Evolutionary conservation across 37 sponge, comb jelly and placozoan genomes (phyloP), one percentile per base, ranked within the genome.

Genomic region (Oopsacas minuta): DNA sequence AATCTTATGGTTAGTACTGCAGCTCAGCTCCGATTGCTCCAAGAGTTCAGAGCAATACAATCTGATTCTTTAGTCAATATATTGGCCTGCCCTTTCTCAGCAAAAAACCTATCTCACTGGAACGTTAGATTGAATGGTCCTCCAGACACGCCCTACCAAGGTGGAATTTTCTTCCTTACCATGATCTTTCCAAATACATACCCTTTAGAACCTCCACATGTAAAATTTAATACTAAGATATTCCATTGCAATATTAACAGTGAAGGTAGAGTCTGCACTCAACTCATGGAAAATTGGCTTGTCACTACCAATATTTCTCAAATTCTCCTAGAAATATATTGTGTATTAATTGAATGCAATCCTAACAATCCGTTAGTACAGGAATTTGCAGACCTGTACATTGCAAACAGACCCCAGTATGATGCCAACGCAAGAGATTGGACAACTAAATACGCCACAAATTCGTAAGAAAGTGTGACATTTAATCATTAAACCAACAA

Each of bases 111-210:
- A 61, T 61, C 75, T 20, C 75, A 61, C 75, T 61, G 75, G 75
- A 61, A 61, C 75, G 75, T n/a, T 61, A 61, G 75, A 34, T n/a
- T 61, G 7, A 61, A 61, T 5, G 75, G 75, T 3, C 75, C 75
- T 61, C 75, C 75, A n/a, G 30, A 61, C 75, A 61, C 75, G 75
- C 75, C 75, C 75, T 61, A 61, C 75, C 75, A 61, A 61, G 75
- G 75, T 3, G 75, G 75, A 3, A 12, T n/a, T n/a, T 61, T 61
- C 75, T 61, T 32, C 28, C 75, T 61, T 34, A 61, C 75, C 7
- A 61, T 61, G 22, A 12, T 32, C 5, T 61, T 61, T 12, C 75
- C 75, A 32, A 3, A 3, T 34, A 61, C 20, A 25, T 61, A 61
- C 75, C 75, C 75, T 20, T 25, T 61, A 5, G 75, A 25, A 25